A percentile compares a stretch with the other conserved stretches of the same genome.
Conservation (phyloP, 2,888 invertebrate genomes). For the Macrosoma leucophasiata region DNA sequence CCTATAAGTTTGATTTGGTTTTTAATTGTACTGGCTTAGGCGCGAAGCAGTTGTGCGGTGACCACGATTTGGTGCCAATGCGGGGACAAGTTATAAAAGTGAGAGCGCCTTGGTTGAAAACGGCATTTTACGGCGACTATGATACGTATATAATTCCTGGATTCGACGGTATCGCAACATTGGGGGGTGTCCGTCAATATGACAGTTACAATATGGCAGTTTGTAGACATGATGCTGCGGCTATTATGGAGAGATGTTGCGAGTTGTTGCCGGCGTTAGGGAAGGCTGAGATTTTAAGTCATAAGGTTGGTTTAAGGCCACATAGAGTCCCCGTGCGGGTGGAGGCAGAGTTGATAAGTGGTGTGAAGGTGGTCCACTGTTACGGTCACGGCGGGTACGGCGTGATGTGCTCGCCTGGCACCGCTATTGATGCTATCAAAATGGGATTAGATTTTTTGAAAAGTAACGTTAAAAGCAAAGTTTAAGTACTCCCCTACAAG, state of each 20-base stretch:
- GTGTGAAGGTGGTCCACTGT: constrained; percentile 86
- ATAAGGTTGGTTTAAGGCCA: constrained; percentile 89
- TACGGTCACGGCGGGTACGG: constrained; percentile 98
- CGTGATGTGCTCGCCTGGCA: constrained; percentile 92
- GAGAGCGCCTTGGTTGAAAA: constrained; percentile 92
- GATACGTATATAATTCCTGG: constrained; percentile 92
- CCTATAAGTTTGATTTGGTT: constrained; percentile 79
- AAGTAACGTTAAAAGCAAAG: constrained; percentile 43
- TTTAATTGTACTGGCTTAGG: constrained; percentile 92
- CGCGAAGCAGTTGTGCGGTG: constrained; percentile 84
- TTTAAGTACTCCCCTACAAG: constrained; percentile 33
- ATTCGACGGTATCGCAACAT: constrained; percentile 80
- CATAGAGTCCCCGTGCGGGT: constrained; percentile 84
- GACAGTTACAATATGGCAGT: constrained; percentile 82
- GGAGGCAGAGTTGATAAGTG: constrained; percentile 76
- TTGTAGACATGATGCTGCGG: constrained; percentile 82
- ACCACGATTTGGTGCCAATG: constrained; percentile 84
- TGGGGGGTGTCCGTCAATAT: constrained; percentile 91
- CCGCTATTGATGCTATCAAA: constrained; percentile 83
- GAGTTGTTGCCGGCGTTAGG: constrained; percentile 82
- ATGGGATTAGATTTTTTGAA: constrained; percentile 77
- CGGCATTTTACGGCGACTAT: constrained; percentile 89
- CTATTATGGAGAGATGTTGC: constrained; percentile 87
- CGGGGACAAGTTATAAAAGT: constrained; percentile 90
- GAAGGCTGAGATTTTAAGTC: constrained; percentile 73